Conservation (phyloP, 2,113 vertebrate species). For the Eretmochelys imbricata region DNA sequence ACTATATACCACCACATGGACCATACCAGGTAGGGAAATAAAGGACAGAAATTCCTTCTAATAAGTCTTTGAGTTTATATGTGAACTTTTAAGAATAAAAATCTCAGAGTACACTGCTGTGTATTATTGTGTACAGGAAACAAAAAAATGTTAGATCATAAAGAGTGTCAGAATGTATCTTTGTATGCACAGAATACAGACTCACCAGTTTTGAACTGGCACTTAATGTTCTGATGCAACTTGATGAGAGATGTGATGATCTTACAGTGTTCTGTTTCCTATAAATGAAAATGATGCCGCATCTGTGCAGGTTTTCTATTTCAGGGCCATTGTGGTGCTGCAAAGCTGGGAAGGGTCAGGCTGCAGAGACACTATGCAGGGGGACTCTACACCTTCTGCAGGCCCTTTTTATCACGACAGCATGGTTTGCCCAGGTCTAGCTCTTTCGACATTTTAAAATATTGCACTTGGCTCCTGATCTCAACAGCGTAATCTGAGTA, state of each 20-base stretch:
- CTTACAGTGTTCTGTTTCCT: not conserved
- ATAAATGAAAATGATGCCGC: not conserved
- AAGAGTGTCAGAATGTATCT: not conserved
- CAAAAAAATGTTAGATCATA: not conserved
- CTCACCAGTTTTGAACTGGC: not conserved
- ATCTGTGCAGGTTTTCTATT: not conserved
- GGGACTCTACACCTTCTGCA: not conserved
- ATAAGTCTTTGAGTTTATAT: not conserved
- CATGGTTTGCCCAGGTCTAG: not conserved
- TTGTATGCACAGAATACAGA: not conserved
- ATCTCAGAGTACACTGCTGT: not conserved
- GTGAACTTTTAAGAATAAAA: not conserved
- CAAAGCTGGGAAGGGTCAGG: not conserved
- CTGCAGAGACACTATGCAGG: not conserved
- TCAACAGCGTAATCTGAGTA: not conserved
- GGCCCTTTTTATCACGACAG: not conserved
- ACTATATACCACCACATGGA: constrained; percentile 87
- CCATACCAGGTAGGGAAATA: constrained; percentile 84
- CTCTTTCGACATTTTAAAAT: not conserved
- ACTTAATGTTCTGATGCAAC: not conserved
- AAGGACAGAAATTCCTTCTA: not conserved
- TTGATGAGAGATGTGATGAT: not conserved
- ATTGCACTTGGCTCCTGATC: not conserved
- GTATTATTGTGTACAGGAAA: not conserved
- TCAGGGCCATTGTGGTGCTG: not conserved